Conservation (phyloP, 2,888 invertebrate species). For the Sarcophaga variegata region DNA sequence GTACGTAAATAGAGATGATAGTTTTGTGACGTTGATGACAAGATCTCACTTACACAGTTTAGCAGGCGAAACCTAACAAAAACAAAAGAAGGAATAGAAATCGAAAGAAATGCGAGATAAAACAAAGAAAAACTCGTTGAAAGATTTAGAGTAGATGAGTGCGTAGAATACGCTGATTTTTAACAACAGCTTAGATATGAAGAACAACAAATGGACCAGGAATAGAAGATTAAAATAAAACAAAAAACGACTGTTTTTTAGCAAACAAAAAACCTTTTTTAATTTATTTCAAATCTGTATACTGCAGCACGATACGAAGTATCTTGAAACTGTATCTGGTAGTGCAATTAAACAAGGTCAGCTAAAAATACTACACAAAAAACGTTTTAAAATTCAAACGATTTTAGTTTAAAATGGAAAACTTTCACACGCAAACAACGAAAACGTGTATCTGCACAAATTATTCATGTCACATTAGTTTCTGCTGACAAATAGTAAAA, state of each 20-base stretch:
- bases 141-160: slow-evolving; percentile 15
- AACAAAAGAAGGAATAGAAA: neutral
- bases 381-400: too few species aligned
- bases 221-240: neutral
- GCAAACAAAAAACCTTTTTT: too few species aligned
- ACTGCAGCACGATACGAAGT: too few species aligned
- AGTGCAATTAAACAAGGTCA: too few species aligned
- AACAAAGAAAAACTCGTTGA: neutral
- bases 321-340: too few species aligned
- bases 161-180: neutral
- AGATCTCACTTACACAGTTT: neutral
- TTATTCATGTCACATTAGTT: neutral
- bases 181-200: neutral
- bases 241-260: too few species aligned
- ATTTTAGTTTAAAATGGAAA: too few species aligned
- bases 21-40: slow-evolving; percentile 30
- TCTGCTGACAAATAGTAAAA: neutral
- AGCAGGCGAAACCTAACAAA: neutral
- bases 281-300: too few species aligned
- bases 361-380: too few species aligned
- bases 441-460: too few species aligned
- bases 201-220: neutral
- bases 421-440: too few species aligned
- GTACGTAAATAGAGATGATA: slow-evolving; percentile 27
- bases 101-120: neutral